phyloP scores from a whole-genome alignment of 2,113 vertebrate genomes.

The Phaethornis superciliosus region DNA sequence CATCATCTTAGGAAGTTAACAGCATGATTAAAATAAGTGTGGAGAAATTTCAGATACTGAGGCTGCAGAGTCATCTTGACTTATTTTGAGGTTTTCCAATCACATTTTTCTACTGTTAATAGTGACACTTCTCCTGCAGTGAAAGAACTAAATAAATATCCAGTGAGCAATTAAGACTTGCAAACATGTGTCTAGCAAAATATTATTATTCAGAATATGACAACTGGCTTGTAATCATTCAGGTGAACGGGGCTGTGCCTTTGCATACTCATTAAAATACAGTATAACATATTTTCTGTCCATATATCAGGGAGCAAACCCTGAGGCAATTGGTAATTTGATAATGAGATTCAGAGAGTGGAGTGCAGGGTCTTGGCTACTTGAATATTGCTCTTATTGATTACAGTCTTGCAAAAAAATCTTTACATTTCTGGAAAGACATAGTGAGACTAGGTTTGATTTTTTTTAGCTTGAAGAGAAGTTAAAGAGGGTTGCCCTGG shows the following conservation, averaged over 20 bases:
- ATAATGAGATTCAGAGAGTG: not conserved
- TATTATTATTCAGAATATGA: not conserved
- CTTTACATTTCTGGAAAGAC: not conserved
- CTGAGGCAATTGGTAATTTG: not conserved
- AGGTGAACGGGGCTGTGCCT: not conserved
- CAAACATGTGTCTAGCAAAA: fast-evolving
- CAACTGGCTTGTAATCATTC: not conserved
- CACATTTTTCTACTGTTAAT: not conserved
- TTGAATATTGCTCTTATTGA: not conserved
- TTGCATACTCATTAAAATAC: not conserved
- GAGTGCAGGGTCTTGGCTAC: not conserved
- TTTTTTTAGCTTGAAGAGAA: not conserved
- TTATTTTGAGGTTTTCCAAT: not conserved
- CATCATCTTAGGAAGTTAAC: not conserved
- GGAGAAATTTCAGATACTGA: not conserved
- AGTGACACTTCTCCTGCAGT: not conserved
- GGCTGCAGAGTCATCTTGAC: not conserved
- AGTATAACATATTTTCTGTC: not conserved
- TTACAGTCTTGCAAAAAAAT: not conserved
- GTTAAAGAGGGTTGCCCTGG: not conserved
- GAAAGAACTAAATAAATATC: not conserved
- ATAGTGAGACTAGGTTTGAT: not conserved
- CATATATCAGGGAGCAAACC: not conserved
- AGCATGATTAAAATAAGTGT: not conserved
- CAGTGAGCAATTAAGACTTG: not conserved